These are phyloP conservation scores for Nysson spinosus DNA, from an alignment of 2,888 invertebrate species.

Conservation along the genomic window DNA sequence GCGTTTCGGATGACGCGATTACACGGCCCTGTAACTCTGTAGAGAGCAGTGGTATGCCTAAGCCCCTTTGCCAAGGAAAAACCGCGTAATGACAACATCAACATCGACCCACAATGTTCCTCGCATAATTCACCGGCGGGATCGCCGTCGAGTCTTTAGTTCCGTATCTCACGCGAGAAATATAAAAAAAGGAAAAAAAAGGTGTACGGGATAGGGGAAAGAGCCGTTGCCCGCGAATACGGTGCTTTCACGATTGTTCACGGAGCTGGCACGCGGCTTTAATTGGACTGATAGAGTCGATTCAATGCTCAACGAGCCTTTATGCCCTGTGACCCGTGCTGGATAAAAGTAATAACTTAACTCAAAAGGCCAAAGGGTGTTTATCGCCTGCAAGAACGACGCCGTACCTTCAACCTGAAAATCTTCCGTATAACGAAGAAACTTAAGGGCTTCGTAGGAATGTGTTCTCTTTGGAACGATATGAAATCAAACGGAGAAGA, in stretches of 20 bases:
- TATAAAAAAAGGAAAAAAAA: slow-evolving; percentile 25
- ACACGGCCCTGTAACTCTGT: slow-evolving; percentile 32
- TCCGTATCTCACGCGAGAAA: slow-evolving; percentile 67
- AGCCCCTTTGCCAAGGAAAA: slow-evolving; percentile 17
- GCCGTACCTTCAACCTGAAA: not conserved
- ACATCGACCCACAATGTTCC: slow-evolving; percentile 37
- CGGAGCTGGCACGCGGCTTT: slow-evolving; percentile 48
- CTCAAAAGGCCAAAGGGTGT: slow-evolving; percentile 54
- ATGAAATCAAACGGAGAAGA: too few relatives aligned
- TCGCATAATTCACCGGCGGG: slow-evolving; percentile 43
- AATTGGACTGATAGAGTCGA: slow-evolving; percentile 61
- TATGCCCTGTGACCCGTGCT: slow-evolving; percentile 44
- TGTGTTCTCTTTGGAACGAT: too few relatives aligned
- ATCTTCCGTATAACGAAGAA: too few relatives aligned
- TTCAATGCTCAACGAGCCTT: slow-evolving; percentile 57
- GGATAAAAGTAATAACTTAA: slow-evolving; percentile 63
- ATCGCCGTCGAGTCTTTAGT: slow-evolving; percentile 43
- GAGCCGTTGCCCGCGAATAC: slow-evolving; percentile 3
- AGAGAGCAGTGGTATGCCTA: slow-evolving; percentile 1
- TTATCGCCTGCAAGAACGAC: slow-evolving; percentile 42
- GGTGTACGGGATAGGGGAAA: slow-evolving; percentile 1
- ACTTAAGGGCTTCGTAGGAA: too few relatives aligned
- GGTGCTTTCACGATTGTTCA: slow-evolving; percentile 47
- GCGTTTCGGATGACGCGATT: slow-evolving; percentile 51
- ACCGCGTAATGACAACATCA: slow-evolving; percentile 48